Evolutionary conservation across 2,797 vertebrate genomes (phyloP).

Genomic region (Neomorphus geoffroyi): DNA sequence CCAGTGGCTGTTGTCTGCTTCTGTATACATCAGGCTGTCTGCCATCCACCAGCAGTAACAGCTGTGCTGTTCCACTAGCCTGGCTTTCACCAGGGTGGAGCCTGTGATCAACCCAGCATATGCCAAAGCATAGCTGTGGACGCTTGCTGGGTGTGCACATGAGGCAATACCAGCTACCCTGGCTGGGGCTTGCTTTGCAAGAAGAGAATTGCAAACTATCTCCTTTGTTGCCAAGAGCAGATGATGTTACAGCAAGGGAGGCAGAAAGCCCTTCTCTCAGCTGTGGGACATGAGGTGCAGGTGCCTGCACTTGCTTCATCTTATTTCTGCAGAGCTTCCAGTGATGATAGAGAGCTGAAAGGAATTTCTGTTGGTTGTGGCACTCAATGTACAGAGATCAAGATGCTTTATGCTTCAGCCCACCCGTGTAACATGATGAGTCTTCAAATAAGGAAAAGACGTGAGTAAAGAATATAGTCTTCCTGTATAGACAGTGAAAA

Average conservation of each 20-base stretch:
- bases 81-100: background rate
- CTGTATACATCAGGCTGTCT: too few relatives aligned
- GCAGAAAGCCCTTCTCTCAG: background rate
- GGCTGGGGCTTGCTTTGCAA: background rate
- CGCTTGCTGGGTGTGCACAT: rapidly evolving
- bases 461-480: background rate
- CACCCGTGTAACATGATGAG: rapidly evolving
- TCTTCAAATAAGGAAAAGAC: background rate
- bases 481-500: background rate
- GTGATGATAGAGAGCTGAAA: background rate
- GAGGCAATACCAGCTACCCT: background rate
- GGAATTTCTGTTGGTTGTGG: background rate
- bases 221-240: background rate
- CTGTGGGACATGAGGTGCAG: rapidly evolving
- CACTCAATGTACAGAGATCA: rapidly evolving
- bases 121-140: background rate
- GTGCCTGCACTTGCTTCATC: background rate
- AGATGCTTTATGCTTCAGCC: background rate
- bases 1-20: rapidly evolving
- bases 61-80: too few relatives aligned
- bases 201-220: background rate
- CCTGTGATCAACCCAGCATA: rapidly evolving
- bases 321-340: background rate
- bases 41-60: too few relatives aligned
- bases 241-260: background rate